phyloP scores from a whole-genome alignment of 2,113 vertebrate species.

The Rhinoderma darwinii region DNA sequence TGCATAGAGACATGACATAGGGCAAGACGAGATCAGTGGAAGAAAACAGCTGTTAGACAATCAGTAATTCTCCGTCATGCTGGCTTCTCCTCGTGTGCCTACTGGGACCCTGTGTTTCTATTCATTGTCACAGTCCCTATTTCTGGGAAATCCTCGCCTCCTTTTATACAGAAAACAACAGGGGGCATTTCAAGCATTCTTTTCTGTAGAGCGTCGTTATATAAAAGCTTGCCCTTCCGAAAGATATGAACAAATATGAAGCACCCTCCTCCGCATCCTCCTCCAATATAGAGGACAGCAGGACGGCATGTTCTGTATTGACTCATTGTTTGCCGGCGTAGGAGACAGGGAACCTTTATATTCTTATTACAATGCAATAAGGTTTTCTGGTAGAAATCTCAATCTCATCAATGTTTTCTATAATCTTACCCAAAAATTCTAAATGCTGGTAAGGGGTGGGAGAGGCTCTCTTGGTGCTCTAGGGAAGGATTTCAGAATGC shows the following conservation, averaged over 20 bases:
- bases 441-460: neutral
- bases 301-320: neutral
- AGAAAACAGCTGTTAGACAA: slow-evolving; percentile 39
- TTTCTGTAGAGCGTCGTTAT: neutral
- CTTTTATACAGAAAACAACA: slow-evolving; percentile 8
- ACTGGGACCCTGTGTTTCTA: slow-evolving; percentile 10
- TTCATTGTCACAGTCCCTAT: slow-evolving; percentile 16
- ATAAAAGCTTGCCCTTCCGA: slow-evolving; percentile 3
- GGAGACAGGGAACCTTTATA: neutral
- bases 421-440: neutral
- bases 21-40: neutral
- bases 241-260: slow-evolving; percentile 23
- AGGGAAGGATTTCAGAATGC: too few species aligned
- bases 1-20: slow-evolving; percentile 13
- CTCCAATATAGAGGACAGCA: neutral
- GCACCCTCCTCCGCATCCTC: neutral
- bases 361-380: neutral
- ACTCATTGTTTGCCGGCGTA: neutral
- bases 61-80: slow-evolving; percentile 32
- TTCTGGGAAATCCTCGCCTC: slow-evolving; percentile 21
- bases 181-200: slow-evolving; percentile 25
- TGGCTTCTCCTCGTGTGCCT: neutral
- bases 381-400: too few species aligned
- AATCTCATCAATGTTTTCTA: neutral
- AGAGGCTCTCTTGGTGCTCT: too few species aligned